Base-by-base conservation (phyloP, 2,113 vertebrate genomes). In the Hydrolagus affinis region DNA sequence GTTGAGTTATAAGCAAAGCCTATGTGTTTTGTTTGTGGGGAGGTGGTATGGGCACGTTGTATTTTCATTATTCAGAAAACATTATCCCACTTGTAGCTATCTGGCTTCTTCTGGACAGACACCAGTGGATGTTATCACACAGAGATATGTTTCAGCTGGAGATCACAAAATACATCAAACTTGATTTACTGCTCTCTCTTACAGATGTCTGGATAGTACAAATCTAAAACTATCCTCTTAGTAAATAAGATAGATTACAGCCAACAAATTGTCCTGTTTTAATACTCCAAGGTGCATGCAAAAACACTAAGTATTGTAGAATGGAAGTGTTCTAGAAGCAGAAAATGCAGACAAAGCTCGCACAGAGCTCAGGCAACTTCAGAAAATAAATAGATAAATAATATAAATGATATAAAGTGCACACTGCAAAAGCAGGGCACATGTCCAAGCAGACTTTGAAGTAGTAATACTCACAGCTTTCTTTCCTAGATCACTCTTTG, bases 401-500 rank as follows among this genome's bases (percentile, higher is more conserved):
- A 74, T n/a, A 62, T 70, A 4, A 73, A 62, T 85, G 8, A 74
- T n/a, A 62, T 70, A 4, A 74, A 62, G 32, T 57, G 44, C 44
- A 19, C 23, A n/a, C 69, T 19, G 30, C 56, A 1, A n/a, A 73
- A 32, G 19, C 44, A 62, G 71, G 25, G 44, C 23, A 0, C 44
- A 85, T 17, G 11, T 19, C 23, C 9, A 21, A 25, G 70, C 56
- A 74, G 85, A 68, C 59, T 73, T 72, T 0, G 8, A 80, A 73
- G 85, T 86, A 25, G 75, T 11, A 74, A 88, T 90, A 98, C 97
- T 99, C 91, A 99, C 97, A 91, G 97, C 97, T 97, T 99, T 99
- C 92, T 99, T 99, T 88, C 97, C 97, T 89, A 94, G 95, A 87
- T 99, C 98, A 86, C 95, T 95, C 94, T 99, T 99, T 74, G 98